A percentile compares a stretch with the other conserved stretches of the same genome.
Conservation (phyloP, 2,797 vertebrate genomes). For the Naso thynnoides region DNA sequence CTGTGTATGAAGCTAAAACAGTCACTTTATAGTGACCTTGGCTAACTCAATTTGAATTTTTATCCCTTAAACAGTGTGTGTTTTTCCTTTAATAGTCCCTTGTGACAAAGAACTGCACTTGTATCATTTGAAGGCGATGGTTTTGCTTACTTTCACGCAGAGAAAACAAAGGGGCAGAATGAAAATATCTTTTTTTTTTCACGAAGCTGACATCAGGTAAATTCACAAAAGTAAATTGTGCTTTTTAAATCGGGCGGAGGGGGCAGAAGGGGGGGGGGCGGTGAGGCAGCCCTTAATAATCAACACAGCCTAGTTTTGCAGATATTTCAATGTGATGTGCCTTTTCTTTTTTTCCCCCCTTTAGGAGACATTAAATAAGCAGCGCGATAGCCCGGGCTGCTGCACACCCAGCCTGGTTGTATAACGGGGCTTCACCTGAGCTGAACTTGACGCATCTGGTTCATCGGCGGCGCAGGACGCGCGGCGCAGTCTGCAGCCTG, state of each 20-base stretch:
- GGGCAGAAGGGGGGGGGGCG: slow-evolving; percentile 29
- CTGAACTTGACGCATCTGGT: slow-evolving; percentile 84
- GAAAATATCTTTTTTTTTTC: slow-evolving; percentile 4
- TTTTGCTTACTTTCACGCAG: background rate
- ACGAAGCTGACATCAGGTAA: slow-evolving; percentile 39
- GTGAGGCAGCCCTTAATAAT: slow-evolving; percentile 61
- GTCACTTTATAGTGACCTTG: background rate
- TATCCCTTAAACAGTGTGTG: background rate
- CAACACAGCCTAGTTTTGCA: slow-evolving; percentile 39
- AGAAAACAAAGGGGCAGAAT: background rate
- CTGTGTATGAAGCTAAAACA: background rate
- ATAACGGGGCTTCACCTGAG: slow-evolving; percentile 85
- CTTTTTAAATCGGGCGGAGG: slow-evolving; percentile 53
- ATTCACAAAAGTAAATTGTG: slow-evolving; percentile 50
- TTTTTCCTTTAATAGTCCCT: slow-evolving; percentile 3
- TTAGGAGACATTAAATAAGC: slow-evolving; percentile 60
- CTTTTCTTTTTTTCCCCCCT: slow-evolving; percentile 22
- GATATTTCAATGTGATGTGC: slow-evolving; percentile 50
- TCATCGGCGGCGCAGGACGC: slow-evolving; percentile 64
- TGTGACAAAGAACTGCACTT: background rate
- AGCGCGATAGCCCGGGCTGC: slow-evolving; percentile 24
- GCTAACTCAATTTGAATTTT: background rate
- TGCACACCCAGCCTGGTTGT: slow-evolving; percentile 68
- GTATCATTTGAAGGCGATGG: background rate
- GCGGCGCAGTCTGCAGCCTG: slow-evolving; percentile 60